A percentile compares a stretch with the other conserved stretches of the same genome.
phyloP scores from a whole-genome alignment of 2,797 vertebrate genomes.

The Falco biarmicus region DNA sequence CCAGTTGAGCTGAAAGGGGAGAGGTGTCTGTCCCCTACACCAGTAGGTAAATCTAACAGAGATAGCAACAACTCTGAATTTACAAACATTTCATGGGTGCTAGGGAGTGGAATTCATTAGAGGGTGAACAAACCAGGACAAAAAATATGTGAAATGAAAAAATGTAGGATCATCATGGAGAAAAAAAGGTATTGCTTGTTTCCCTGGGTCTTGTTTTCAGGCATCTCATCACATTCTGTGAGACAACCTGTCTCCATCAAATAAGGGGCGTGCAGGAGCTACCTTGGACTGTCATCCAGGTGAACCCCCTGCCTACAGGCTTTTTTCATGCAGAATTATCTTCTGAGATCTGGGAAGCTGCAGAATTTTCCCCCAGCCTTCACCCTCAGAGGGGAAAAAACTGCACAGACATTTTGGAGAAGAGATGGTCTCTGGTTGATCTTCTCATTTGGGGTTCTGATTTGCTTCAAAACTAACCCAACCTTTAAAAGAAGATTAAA shows the following conservation, averaged over 20 bases:
- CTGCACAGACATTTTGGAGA: neutral
- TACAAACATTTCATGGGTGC: neutral
- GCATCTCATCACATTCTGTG: neutral
- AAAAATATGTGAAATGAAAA: neutral
- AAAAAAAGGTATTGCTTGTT: neutral
- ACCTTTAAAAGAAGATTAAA: neutral
- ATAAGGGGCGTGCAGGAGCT: neutral
- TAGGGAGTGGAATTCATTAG: neutral
- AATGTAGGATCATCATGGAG: accelerated
- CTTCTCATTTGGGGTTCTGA: neutral
- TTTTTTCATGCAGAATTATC: neutral
- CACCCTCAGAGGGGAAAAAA: neutral
- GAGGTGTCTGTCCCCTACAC: neutral
- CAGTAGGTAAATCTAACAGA: neutral
- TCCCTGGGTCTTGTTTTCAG: neutral
- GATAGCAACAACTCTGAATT: neutral
- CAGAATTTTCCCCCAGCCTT: neutral
- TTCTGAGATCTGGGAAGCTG: neutral
- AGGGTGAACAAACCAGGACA: neutral
- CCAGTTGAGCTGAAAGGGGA: neutral
- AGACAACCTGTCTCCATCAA: neutral
- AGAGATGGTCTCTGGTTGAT: neutral
- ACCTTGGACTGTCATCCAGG: neutral
- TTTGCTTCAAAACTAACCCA: neutral
- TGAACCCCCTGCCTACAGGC: neutral